Conservation (phyloP, 1,140 invertebrate genomes). For the Andrena cerasifolii region DNA sequence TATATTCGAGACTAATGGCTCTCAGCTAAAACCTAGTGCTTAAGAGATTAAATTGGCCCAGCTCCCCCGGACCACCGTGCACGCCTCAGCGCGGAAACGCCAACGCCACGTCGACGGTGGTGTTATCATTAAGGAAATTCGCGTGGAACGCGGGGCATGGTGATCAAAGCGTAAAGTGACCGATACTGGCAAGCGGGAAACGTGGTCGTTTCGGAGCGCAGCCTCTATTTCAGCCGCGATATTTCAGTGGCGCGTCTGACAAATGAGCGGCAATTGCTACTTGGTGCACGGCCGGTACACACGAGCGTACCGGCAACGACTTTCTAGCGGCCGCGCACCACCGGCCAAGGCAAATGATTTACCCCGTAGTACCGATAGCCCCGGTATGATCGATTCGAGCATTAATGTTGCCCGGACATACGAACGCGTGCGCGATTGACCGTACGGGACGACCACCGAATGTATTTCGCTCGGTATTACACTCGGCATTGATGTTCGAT, state of each 20-base stretch:
- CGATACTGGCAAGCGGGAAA: constrained; percentile 35
- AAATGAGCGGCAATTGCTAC: constrained; percentile 71
- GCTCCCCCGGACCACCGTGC: not conserved
- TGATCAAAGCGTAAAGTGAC: constrained; percentile 44
- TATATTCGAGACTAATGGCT: constrained; percentile 2
- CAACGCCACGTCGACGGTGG: not conserved
- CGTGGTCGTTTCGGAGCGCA: constrained; percentile 31
- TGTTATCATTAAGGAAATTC: constrained; percentile 42
- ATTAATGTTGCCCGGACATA: constrained; percentile 61
- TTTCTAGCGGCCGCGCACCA: constrained; percentile 52
- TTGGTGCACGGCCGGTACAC: constrained; percentile 50
- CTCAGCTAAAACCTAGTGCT: not conserved
- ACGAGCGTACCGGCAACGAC: constrained; percentile 56
- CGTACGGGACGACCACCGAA: constrained; percentile 33
- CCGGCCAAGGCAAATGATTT: constrained; percentile 62
- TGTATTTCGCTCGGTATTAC: constrained; percentile 58
- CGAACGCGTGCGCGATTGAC: constrained; percentile 15
- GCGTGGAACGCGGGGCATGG: constrained; percentile 2
- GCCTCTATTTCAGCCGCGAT: constrained; percentile 60
- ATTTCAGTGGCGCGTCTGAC: constrained; percentile 67
- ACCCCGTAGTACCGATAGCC: constrained; percentile 66
- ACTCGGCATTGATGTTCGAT: constrained; percentile 54
- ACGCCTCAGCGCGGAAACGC: not conserved
- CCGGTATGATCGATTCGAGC: constrained; percentile 66
- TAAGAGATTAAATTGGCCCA: constrained; percentile 4